phyloP scores from a whole-genome alignment of 2,113 vertebrate species.

The Cygnus buccinator region DNA sequence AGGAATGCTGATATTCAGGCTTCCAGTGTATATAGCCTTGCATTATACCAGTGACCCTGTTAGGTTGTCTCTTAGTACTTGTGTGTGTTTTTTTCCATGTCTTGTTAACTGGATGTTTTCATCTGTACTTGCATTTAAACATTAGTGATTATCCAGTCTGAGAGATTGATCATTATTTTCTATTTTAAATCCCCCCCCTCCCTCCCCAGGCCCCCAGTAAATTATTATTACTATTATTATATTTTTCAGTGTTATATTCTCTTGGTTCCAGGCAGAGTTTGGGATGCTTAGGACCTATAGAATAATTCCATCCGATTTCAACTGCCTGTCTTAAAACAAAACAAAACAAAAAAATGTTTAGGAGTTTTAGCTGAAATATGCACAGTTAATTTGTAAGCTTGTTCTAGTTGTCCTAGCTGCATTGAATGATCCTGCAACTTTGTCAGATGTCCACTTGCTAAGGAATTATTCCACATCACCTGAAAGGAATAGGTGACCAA shows the following conservation, averaged over 20 bases:
- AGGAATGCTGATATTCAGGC: neutral
- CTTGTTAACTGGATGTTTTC: neutral
- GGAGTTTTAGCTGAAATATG: neutral
- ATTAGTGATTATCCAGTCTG: neutral
- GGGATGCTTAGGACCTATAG: neutral
- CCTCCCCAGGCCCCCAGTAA: too few species aligned
- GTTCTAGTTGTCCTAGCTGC: neutral
- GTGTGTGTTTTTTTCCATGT: neutral
- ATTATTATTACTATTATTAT: too few species aligned
- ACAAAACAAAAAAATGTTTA: neutral
- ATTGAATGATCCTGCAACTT: neutral
- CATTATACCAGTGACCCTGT: neutral
- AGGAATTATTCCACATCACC: neutral
- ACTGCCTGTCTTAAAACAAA: neutral
- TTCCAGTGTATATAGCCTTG: neutral
- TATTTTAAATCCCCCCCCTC: neutral
- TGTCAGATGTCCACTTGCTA: neutral
- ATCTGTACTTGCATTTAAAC: neutral
- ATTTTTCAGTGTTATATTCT: neutral
- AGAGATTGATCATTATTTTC: neutral
- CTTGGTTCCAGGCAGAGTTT: neutral
- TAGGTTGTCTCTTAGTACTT: neutral
- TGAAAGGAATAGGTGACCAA: neutral
- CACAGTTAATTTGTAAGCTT: neutral
- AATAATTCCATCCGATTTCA: neutral